These are phyloP conservation scores for Cydia splendana DNA, from an alignment of 1,140 invertebrate genomes.

Conservation along the genomic window DNA sequence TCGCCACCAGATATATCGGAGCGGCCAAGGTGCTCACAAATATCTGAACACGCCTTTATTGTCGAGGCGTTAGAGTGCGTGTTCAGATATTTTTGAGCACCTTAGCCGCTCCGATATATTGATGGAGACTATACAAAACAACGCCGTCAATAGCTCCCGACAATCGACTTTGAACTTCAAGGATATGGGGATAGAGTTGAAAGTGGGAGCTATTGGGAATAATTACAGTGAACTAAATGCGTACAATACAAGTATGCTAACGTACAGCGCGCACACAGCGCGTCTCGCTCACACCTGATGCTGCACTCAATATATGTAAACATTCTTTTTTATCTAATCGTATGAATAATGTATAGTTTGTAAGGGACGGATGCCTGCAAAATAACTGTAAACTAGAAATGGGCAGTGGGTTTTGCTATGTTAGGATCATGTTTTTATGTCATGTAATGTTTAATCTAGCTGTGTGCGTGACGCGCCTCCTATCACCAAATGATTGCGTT, in stretches of 20 bases:
- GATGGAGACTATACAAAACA: background rate
- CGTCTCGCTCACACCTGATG: constrained; percentile 1
- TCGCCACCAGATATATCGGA: no score
- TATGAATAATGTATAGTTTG: no score
- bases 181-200: background rate
- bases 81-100: no score
- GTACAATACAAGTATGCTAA: constrained; percentile 2
- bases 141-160: background rate
- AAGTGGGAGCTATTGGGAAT: background rate
- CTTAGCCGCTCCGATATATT: no score
- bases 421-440: no score
- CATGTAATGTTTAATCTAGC: background rate
- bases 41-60: no score
- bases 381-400: no score
- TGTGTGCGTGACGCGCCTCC: background rate
- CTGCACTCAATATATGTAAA: background rate
- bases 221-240: constrained; percentile 6
- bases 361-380: no score
- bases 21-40: no score
- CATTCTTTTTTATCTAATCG: no score
- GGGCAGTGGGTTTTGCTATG: no score
- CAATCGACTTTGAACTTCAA: background rate
- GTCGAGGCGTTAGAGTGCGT: no score
- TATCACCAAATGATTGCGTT: constrained; percentile 17
- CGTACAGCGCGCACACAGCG: background rate